phyloP scores from a whole-genome alignment of 1,140 invertebrate genomes.

The Lasioglossum albipes region DNA sequence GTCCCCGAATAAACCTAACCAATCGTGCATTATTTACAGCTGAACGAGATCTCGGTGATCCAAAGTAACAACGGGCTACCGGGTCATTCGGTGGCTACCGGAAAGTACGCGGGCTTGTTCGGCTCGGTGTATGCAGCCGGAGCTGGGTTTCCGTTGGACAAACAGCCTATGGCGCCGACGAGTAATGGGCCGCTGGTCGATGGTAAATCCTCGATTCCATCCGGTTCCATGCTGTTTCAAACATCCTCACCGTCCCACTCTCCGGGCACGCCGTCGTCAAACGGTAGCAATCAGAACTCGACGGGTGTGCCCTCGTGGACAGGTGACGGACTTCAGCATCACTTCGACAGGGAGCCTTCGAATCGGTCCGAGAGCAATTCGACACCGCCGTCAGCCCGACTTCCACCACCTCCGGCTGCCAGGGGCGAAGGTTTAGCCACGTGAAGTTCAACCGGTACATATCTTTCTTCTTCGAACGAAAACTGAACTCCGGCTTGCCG shows the following conservation, averaged over 20 bases:
- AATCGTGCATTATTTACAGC: slow-evolving; percentile 74
- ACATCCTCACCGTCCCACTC: slow-evolving; percentile 75
- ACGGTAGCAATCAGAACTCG: slow-evolving; percentile 74
- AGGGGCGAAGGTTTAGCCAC: slow-evolving; percentile 81
- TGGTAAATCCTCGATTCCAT: slow-evolving; percentile 70
- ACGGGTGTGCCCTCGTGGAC: slow-evolving; percentile 73
- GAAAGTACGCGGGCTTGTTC: slow-evolving; percentile 77
- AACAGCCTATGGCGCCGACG: slow-evolving; percentile 67
- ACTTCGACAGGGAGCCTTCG: slow-evolving; percentile 71
- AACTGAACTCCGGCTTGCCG: slow-evolving; percentile 34
- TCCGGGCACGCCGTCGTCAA: slow-evolving; percentile 72
- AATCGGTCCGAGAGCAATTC: slow-evolving; percentile 69
- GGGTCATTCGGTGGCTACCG: slow-evolving; percentile 70
- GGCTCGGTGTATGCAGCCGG: slow-evolving; percentile 72
- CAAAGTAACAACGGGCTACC: slow-evolving; percentile 80
- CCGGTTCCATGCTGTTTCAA: slow-evolving; percentile 77
- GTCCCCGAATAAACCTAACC: slow-evolving; percentile 55
- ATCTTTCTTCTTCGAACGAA: slow-evolving; percentile 26
- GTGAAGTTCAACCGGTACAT: slow-evolving; percentile 62
- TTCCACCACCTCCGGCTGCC: slow-evolving; percentile 74
- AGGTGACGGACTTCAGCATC: slow-evolving; percentile 72
- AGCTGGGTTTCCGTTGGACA: slow-evolving; percentile 70
- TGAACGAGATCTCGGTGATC: slow-evolving; percentile 85
- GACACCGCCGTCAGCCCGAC: slow-evolving; percentile 71
- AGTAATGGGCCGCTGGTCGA: slow-evolving; percentile 73